Evolutionary conservation across 2,113 vertebrate genomes (phyloP), one percentile per base, ranked within the genome.

Genomic region (Pangasianodon hypophthalmus): DNA sequence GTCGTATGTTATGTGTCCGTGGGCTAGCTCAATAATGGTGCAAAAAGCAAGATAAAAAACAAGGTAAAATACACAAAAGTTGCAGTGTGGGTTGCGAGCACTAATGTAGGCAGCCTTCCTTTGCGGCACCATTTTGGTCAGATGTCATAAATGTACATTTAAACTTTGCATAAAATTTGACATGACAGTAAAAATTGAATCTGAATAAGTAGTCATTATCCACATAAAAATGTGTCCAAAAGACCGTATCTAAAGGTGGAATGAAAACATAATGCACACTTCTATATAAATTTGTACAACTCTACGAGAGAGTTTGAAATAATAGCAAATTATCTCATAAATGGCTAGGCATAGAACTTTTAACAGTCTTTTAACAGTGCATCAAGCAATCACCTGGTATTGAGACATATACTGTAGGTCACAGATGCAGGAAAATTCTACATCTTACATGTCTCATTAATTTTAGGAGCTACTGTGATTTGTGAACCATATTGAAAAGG

Each of bases 121-220:
- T 37, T 37, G 37, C 37, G 37, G 37, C 37, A 1, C 37, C 37
- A 37, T 37, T 1, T 37, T 37, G 37, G 37, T 37, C 37, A 37
- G 37, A 37, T 37, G 37, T 37, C 37, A 50, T 85, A 80, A 54
- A 82, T 86, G 67, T 62, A 77, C 83, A 58, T 88, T 82, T 86
- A 77, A 91, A 56, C 86, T 90, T 44, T 56, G 82, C 83, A 67
- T 52, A 54, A 82, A 32, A 85, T 86, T 44, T 64, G 62, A 75
- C 62, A 88, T 81, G 46, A 71, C 50, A 83, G 52, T 67, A 87
- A 85, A 87, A 84, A 85, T 50, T 54, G 16, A 87, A 85, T 56
- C 32, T 85, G 46, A 80, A 69, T 73, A 80, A 29, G 46, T 44
- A 75, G 4, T 44, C 29, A 18, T 58, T 58, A 26, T 18, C 21